Evolutionary conservation across 2,797 vertebrate genomes (phyloP).

Genomic region (Syngnathus rostellatus): DNA sequence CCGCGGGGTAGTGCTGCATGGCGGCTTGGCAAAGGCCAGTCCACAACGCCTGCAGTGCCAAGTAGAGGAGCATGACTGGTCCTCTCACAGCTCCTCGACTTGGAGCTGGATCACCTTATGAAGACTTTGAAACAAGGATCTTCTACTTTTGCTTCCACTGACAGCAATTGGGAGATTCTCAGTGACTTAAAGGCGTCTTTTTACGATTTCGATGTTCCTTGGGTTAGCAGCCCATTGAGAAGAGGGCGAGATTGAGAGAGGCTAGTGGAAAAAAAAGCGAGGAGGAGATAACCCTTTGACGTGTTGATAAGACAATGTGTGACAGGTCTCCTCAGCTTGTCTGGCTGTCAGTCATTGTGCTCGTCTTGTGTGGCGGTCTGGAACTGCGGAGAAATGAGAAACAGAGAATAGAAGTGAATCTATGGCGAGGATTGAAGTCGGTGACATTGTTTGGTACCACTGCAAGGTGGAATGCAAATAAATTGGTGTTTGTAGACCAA

Average conservation of each 20-base stretch:
- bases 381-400: conserved; percentile 72
- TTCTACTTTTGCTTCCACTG: conserved; percentile 23
- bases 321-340: conserved; percentile 69
- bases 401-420: conserved; percentile 57
- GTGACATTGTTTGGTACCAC: not conserved
- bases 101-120: conserved; percentile 27
- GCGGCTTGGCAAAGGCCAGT: conserved; percentile 76
- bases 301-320: conserved; percentile 66
- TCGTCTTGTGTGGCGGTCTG: conserved; percentile 61
- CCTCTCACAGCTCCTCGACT: conserved; percentile 28
- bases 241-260: conserved; percentile 41
- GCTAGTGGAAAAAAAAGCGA: conserved; percentile 16
- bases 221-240: conserved; percentile 40
- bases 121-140: conserved; percentile 20
- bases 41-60: conserved; percentile 86
- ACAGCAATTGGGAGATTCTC: conserved; percentile 55
- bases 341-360: conserved; percentile 80
- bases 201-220: conserved; percentile 17
- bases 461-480: not conserved
- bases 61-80: conserved; percentile 81
- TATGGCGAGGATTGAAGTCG: not conserved
- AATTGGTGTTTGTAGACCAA: not conserved
- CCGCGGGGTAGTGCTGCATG: conserved; percentile 85
- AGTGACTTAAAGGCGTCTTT: conserved; percentile 22
- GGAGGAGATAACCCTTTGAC: conserved; percentile 54